Conservation (phyloP, 2,888 invertebrate species). For the Clusia tigrina region DNA sequence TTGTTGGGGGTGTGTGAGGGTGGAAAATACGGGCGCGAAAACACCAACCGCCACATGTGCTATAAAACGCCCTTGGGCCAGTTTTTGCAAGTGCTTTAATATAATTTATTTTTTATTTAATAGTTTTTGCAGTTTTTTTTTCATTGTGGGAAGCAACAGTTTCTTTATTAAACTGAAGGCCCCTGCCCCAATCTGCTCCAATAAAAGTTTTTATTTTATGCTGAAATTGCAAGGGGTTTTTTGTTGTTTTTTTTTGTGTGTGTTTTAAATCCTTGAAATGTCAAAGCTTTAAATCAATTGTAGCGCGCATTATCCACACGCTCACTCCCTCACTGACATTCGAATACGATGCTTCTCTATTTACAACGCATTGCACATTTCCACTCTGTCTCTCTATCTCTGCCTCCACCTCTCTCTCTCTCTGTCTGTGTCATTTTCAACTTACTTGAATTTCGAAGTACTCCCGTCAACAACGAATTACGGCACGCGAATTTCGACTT, state of each 20-base stretch:
- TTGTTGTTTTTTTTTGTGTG: constrained; percentile 33
- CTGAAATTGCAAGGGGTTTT: too few relatives aligned
- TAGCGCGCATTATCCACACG: constrained; percentile 10
- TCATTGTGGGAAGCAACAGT: not conserved
- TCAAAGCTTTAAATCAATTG: constrained; percentile 26
- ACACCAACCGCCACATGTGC: not conserved
- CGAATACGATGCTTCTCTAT: not conserved
- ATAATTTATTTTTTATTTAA: constrained; percentile 32
- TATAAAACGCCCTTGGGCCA: constrained; percentile 24
- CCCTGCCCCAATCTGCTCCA: too few relatives aligned
- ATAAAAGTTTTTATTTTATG: too few relatives aligned
- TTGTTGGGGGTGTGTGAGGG: constrained; percentile 34
- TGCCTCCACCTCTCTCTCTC: not conserved
- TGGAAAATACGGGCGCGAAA: constrained; percentile 38
- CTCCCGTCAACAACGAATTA: too few relatives aligned
- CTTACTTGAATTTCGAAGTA: not conserved
- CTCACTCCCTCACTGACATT: constrained; percentile 9
- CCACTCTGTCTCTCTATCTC: constrained; percentile 11
- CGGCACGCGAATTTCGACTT: not conserved
- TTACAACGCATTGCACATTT: not conserved
- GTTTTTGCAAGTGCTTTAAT: constrained; percentile 36
- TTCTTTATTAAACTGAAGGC: too few relatives aligned
- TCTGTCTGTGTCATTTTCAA: constrained; percentile 5
- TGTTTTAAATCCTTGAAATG: constrained; percentile 28
- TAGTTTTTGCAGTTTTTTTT: constrained; percentile 43